Conservation (phyloP, 2,888 invertebrate species). For the Acronicta aceris region DNA sequence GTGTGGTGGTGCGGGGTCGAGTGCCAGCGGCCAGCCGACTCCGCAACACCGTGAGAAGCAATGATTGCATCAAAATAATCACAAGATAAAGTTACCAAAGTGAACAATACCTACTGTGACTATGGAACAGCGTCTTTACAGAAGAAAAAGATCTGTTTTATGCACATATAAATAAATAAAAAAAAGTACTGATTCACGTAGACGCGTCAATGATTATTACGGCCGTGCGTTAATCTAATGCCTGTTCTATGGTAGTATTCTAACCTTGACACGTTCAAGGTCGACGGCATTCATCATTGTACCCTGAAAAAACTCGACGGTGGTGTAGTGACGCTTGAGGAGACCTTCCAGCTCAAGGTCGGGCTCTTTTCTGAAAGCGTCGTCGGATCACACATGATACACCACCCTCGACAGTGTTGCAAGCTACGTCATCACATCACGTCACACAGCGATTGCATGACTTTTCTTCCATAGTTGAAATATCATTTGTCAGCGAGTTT, state of each 20-base stretch:
- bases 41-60: constrained; percentile 84
- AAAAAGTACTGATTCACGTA: constrained; percentile 78
- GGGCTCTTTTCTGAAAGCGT: constrained; percentile 98
- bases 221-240: constrained; percentile 89
- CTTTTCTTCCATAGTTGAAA: constrained; percentile 19
- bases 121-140: constrained; percentile 86
- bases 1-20: constrained; percentile 76
- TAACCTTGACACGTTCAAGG: constrained; percentile 99
- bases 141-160: constrained; percentile 84
- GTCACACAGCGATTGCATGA: constrained; percentile 24
- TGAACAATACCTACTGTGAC: constrained; percentile 88
- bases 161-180: constrained; percentile 85
- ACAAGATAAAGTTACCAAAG: constrained; percentile 87
- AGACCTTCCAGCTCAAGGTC: constrained; percentile 99
- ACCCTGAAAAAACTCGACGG: constrained; percentile 99
- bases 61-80: constrained; percentile 88
- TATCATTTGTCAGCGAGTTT: constrained; percentile 19
- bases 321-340: constrained; percentile 99
- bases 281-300: constrained; percentile 99
- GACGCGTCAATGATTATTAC: constrained; percentile 86
- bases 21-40: constrained; percentile 62
- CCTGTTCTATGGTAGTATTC: constrained; percentile 87
- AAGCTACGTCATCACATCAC: constrained; percentile 18
- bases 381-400: constrained; percentile 80
- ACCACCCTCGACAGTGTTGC: constrained; percentile 57